These are phyloP conservation scores for Mimachlamys varia DNA, from an alignment of 2,888 invertebrate genomes.

Conservation along the genomic window DNA sequence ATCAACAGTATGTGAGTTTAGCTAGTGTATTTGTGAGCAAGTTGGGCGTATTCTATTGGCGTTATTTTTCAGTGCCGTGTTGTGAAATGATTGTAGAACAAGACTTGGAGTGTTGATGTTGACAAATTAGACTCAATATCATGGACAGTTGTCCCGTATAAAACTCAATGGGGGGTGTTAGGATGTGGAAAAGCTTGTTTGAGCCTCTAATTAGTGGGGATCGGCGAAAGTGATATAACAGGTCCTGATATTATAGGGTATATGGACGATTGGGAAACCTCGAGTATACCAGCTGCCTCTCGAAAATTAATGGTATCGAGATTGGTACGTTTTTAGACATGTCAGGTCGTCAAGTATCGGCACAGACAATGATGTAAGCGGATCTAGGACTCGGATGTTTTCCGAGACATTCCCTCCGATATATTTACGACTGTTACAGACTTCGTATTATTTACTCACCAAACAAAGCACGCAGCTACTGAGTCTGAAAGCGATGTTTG, in stretches of 20 bases:
- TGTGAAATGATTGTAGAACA: not conserved
- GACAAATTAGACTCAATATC: not conserved
- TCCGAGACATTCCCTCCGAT: not conserved
- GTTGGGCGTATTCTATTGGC: not conserved
- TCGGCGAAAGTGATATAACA: not conserved
- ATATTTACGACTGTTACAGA: not conserved
- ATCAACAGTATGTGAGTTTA: not conserved
- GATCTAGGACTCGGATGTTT: not conserved
- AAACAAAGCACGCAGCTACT: not conserved
- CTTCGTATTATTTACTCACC: not conserved
- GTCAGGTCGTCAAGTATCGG: not conserved
- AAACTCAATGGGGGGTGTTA: not conserved
- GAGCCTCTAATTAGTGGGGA: not conserved
- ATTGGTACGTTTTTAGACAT: not conserved
- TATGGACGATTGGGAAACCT: not conserved
- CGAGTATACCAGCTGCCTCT: not conserved
- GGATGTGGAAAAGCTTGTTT: not conserved
- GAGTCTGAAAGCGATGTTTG: not conserved
- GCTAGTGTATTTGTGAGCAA: not conserved
- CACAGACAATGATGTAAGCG: not conserved
- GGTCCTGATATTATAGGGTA: not conserved
- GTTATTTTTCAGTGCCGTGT: not conserved
- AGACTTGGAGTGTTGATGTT: not conserved
- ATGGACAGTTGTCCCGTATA: slow-evolving; percentile 17
- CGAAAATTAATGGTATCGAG: not conserved